Evolutionary conservation across 2,113 vertebrate species (phyloP).

Genomic region (Bos indicus): DNA sequence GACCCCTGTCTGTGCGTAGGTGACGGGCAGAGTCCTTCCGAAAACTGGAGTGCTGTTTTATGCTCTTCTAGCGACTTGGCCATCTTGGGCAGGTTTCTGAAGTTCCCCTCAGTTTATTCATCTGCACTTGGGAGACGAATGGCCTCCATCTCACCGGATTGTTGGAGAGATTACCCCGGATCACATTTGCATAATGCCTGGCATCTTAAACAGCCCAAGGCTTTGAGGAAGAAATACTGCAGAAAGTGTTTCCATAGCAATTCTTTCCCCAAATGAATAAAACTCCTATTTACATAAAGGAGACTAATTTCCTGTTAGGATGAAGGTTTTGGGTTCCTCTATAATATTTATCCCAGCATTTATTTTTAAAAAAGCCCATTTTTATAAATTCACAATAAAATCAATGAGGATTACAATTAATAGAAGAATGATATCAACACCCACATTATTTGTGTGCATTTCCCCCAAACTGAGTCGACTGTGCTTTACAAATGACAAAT

Average conservation of each 20-base stretch:
- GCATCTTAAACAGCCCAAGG: background rate
- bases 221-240: background rate
- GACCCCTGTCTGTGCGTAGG: fast-evolving
- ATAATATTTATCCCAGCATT: background rate
- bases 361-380: background rate
- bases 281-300: too few species aligned
- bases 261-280: background rate
- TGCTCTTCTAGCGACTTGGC: fast-evolving
- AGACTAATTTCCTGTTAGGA: background rate
- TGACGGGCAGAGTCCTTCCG: background rate
- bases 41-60: background rate
- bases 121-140: too few species aligned
- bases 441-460: background rate
- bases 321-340: background rate
- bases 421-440: background rate
- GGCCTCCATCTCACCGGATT: background rate
- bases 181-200: background rate
- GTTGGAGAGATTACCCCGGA: background rate
- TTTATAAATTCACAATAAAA: background rate
- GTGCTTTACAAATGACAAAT: background rate
- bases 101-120: too few species aligned
- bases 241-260: background rate
- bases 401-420: background rate
- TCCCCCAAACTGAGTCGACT: background rate
- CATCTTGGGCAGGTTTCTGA: background rate